A percentile compares a stretch with the other conserved stretches of the same genome.
Conservation (phyloP, 2,113 vertebrate species). For the Leucosticte australis region DNA sequence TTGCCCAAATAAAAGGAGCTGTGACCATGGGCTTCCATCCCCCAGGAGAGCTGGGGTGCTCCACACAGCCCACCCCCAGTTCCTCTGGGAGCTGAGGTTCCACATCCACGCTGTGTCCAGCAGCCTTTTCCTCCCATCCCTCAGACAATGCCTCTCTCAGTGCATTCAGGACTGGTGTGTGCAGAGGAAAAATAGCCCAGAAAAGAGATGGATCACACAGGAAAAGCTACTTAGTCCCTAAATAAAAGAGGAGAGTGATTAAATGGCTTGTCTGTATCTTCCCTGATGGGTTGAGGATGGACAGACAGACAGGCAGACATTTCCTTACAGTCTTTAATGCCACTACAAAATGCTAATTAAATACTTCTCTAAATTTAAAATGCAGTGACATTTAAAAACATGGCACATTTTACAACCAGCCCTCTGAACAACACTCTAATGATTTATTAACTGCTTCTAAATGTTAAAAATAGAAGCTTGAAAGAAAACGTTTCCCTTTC, state of each 20-base stretch:
- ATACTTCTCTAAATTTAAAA: not conserved
- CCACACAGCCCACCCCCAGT: not conserved
- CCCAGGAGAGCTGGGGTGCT: not conserved
- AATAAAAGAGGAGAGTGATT: not conserved
- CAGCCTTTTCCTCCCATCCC: not conserved
- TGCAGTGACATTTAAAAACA: not conserved
- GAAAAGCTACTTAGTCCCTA: not conserved
- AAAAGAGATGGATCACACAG: not conserved
- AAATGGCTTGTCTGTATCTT: not conserved
- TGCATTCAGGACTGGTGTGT: fast-evolving
- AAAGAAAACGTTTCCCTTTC: not conserved
- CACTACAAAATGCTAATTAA: not conserved
- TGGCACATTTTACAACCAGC: not conserved
- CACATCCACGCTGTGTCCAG: fast-evolving
- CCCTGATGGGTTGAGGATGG: not conserved
- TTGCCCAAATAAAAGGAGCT: not conserved
- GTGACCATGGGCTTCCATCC: fast-evolving
- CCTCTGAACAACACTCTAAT: not conserved
- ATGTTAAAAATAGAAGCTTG: not conserved
- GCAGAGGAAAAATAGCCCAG: not conserved
- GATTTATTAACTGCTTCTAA: not conserved
- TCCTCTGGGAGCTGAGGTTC: not conserved
- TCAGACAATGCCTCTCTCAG: fast-evolving
- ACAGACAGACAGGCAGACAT: not conserved
- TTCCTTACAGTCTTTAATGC: not conserved